These are phyloP conservation scores for Apomyelois bistriatella DNA, from an alignment of 2,888 invertebrate species.

Conservation along the genomic window DNA sequence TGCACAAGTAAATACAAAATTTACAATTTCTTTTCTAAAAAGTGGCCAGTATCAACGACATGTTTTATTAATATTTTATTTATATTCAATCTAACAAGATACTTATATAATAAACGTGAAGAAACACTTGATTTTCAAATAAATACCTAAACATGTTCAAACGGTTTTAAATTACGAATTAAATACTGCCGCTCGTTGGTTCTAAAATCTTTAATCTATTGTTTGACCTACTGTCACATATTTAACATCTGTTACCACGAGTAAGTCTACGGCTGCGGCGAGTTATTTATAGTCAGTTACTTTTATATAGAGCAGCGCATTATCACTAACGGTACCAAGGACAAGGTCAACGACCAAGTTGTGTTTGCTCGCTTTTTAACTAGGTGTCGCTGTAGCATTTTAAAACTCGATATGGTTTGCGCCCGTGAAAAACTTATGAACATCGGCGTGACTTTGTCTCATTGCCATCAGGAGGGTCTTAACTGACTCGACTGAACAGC, in stretches of 20 bases:
- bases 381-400: slow-evolving; percentile 36
- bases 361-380: slow-evolving; percentile 19
- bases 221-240: background rate
- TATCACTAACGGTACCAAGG: slow-evolving; percentile 37
- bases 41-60: too few relatives aligned
- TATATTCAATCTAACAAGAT: too few relatives aligned
- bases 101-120: too few relatives aligned
- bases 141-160: background rate
- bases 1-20: too few relatives aligned
- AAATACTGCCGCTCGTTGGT: background rate
- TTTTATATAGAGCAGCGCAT: background rate
- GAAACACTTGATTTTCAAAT: background rate
- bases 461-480: slow-evolving; percentile 63
- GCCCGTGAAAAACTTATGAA: slow-evolving; percentile 12
- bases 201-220: background rate
- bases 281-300: slow-evolving; percentile 10
- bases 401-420: slow-evolving; percentile 33
- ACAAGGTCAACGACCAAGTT: slow-evolving; percentile 31
- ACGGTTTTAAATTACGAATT: background rate
- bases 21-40: too few relatives aligned
- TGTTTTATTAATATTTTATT: too few relatives aligned
- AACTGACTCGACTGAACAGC: slow-evolving; percentile 80
- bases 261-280: background rate
- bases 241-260: slow-evolving; percentile 8
- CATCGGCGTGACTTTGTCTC: background rate